Conservation (phyloP, 2,888 invertebrate species). For the Andricus quercusramuli region DNA sequence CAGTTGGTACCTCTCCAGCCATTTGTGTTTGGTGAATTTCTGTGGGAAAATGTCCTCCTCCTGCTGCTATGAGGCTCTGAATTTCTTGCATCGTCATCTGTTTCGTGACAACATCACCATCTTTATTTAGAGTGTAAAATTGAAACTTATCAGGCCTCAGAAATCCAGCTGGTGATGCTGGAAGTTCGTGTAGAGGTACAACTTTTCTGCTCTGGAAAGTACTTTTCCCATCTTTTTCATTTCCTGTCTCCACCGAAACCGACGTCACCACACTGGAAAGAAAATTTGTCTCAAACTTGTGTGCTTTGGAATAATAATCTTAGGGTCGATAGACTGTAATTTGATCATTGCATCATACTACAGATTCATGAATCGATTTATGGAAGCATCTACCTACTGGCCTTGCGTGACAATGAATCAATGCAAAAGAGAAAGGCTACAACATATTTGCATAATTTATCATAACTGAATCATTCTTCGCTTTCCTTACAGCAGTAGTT, state of each 20-base stretch:
- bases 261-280: conserved; percentile 83
- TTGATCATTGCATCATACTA: conserved; percentile 30
- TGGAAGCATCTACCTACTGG: conserved; percentile 33
- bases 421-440: conserved; percentile 40
- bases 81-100: conserved; percentile 92
- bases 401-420: conserved; percentile 36
- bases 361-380: conserved; percentile 31
- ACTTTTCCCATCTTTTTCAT: conserved; percentile 82
- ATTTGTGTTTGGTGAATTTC: conserved; percentile 70
- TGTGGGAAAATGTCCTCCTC: conserved; percentile 81
- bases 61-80: conserved; percentile 90
- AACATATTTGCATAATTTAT: conserved; percentile 26
- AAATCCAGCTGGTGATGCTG: conserved; percentile 86
- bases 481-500: not conserved
- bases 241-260: conserved; percentile 82
- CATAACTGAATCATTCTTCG: conserved; percentile 9
- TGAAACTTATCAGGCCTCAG: conserved; percentile 91
- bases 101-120: conserved; percentile 89
- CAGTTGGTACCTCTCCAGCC: conserved; percentile 61
- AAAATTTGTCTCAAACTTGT: not conserved
- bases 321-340: not conserved
- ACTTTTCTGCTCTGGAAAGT: conserved; percentile 82
- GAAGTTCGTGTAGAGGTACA: conserved; percentile 80
- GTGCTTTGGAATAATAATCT: not conserved
- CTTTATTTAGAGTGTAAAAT: conserved; percentile 92